These are phyloP conservation scores for Ctenomys sociabilis DNA, from an alignment of 2,113 vertebrate species.

Conservation along the genomic window DNA sequence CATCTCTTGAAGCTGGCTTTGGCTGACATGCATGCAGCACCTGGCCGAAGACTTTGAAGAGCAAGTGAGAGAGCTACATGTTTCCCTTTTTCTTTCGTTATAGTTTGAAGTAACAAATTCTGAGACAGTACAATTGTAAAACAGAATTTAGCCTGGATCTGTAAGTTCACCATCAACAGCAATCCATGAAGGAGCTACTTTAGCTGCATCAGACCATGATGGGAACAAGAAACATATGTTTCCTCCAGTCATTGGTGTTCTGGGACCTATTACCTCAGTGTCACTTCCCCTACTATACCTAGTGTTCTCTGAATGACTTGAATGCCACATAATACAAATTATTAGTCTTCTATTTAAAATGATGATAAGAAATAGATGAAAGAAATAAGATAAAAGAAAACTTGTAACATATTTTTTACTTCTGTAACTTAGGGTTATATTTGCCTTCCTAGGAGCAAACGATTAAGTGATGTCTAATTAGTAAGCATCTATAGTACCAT, in stretches of 20 bases:
- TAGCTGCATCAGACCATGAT: neutral
- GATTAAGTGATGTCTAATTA: constrained; percentile 11
- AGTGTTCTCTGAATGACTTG: neutral
- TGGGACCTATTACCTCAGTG: neutral
- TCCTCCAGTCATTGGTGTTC: neutral
- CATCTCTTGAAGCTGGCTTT: neutral
- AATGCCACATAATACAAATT: constrained; percentile 19
- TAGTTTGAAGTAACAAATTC: neutral
- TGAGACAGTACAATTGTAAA: neutral
- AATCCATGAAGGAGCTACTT: constrained; percentile 10
- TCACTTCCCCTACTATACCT: neutral
- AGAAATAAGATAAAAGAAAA: too few species aligned
- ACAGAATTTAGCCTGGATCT: neutral
- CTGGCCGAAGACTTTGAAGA: neutral
- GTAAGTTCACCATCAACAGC: neutral
- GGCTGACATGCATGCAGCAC: neutral
- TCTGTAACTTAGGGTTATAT: neutral
- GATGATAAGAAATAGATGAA: neutral
- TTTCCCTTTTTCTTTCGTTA: neutral
- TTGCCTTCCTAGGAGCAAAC: constrained; percentile 4
- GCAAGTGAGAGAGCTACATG: neutral
- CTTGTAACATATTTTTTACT: constrained; percentile 36
- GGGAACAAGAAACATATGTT: constrained; percentile 39
- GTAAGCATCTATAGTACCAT: neutral
- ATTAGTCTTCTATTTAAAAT: constrained; percentile 36